Evolutionary conservation across 2,888 invertebrate genomes (phyloP).

Genomic region (Philhelius pedissequus): DNA sequence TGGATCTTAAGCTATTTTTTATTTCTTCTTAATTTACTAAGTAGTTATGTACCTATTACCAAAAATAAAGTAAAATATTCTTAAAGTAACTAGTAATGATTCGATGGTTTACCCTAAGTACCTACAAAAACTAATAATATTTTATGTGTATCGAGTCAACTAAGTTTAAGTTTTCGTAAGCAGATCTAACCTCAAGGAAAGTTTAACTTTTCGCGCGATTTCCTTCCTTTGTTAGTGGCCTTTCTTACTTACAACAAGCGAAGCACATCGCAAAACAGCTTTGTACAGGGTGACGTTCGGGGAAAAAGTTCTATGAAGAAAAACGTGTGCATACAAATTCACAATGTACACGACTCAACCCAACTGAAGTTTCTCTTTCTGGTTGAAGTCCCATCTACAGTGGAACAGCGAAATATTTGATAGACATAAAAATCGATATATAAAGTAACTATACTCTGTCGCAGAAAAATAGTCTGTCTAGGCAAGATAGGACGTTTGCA

Average conservation of each 20-base stretch:
- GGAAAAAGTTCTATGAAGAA: neutral
- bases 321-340: slow-evolving; percentile 4
- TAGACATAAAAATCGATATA: too few species aligned
- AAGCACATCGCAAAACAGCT: neutral
- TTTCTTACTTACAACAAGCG: neutral
- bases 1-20: too few species aligned
- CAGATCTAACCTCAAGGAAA: neutral
- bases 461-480: too few species aligned
- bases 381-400: neutral
- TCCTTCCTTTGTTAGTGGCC: neutral
- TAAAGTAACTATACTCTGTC: too few species aligned
- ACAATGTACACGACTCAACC: neutral
- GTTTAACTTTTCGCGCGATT: slow-evolving; percentile 22
- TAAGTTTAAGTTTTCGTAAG: neutral
- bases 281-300: neutral
- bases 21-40: too few species aligned
- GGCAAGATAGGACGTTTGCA: too few species aligned
- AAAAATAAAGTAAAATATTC: too few species aligned
- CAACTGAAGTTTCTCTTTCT: slow-evolving; percentile 10
- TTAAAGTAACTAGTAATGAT: too few species aligned
- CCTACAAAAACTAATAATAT: too few species aligned
- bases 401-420: neutral
- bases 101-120: too few species aligned
- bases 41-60: too few species aligned
- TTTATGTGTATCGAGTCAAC: neutral